phyloP scores from a whole-genome alignment of 2,113 vertebrate species.

The Acanthisitta chloris region DNA sequence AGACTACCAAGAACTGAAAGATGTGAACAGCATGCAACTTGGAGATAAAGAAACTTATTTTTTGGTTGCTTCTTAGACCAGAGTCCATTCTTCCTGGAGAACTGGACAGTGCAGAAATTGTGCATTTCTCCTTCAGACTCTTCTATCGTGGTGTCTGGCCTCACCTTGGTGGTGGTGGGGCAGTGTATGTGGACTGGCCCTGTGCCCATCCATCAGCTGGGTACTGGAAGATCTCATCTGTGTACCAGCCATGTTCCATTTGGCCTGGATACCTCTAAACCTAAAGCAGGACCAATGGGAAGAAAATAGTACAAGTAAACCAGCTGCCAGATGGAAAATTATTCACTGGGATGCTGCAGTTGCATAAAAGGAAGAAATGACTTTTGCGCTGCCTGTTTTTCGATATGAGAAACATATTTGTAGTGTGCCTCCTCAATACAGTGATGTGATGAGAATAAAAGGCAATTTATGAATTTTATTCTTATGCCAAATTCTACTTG shows the following conservation, averaged over 20 bases:
- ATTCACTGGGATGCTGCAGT: background rate
- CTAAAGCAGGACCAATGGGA: background rate
- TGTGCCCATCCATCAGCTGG: background rate
- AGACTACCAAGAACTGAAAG: background rate
- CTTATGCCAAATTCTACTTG: background rate
- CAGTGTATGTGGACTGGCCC: rapidly evolving
- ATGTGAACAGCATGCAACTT: background rate
- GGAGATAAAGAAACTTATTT: background rate
- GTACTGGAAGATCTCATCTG: background rate
- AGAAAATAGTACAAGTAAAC: background rate
- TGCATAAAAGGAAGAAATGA: background rate
- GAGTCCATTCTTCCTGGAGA: background rate
- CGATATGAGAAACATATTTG: background rate
- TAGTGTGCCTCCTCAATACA: background rate
- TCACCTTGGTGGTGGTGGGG: background rate
- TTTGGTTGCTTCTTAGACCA: background rate
- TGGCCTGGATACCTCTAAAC: background rate
- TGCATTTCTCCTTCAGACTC: background rate
- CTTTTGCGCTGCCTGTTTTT: background rate
- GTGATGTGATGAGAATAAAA: background rate
- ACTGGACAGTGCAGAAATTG: background rate
- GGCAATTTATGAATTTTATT: background rate
- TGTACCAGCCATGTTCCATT: background rate
- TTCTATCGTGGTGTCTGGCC: rapidly evolving
- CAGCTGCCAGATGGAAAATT: background rate